Conservation (phyloP, 2,113 vertebrate genomes). For the Gorsachius goisagi region DNA sequence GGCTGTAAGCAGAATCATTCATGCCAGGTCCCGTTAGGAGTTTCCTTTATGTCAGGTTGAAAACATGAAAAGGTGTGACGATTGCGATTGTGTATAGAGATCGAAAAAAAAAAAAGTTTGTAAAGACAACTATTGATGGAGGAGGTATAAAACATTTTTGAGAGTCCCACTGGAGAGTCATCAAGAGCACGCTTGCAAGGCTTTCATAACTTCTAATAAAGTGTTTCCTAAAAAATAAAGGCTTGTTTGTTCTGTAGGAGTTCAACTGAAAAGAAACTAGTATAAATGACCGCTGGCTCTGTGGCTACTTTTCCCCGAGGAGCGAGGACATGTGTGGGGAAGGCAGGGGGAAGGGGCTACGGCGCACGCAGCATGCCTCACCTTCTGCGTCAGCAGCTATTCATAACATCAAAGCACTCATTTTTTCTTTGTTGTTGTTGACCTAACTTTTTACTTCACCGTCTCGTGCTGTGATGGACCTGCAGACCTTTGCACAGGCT, state of each 20-base stretch:
- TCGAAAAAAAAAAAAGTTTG: not conserved
- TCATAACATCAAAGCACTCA: conserved; percentile 64
- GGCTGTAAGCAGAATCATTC: not conserved
- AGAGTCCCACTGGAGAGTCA: not conserved
- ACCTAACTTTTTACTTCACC: conserved; percentile 63
- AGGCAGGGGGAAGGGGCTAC: not conserved
- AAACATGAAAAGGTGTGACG: not conserved
- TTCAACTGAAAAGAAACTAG: not conserved
- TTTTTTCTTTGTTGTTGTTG: conserved; percentile 62
- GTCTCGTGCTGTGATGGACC: conserved; percentile 58
- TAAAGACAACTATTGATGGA: not conserved
- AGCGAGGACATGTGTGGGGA: not conserved
- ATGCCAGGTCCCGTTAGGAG: not conserved
- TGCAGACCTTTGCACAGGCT: conserved; percentile 28
- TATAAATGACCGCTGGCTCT: not conserved
- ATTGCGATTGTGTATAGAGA: not conserved
- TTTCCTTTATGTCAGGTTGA: not conserved
- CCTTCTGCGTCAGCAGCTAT: conserved; percentile 26
- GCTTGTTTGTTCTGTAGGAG: not conserved
- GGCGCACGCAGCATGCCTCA: not conserved
- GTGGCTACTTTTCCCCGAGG: not conserved
- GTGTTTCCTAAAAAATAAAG: not conserved
- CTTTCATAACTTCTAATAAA: not conserved
- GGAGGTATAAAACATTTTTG: not conserved
- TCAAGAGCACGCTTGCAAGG: not conserved